These are phyloP conservation scores for Palaemon carinicauda DNA, from an alignment of 1,140 invertebrate species.

Conservation along the genomic window DNA sequence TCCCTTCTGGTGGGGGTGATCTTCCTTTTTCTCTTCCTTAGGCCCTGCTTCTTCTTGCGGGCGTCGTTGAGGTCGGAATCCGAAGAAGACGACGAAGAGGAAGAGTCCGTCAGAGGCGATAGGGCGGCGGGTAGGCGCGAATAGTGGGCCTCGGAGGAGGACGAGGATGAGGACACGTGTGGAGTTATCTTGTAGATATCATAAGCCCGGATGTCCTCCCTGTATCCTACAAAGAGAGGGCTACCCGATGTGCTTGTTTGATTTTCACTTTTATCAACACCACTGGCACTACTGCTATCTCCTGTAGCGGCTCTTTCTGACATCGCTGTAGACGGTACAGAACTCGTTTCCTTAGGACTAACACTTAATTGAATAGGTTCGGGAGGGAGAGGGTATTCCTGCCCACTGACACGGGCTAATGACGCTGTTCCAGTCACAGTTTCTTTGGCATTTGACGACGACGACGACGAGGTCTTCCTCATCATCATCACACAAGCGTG, in stretches of 20 bases:
- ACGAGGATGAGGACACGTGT: background rate
- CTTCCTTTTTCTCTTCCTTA: slow-evolving; percentile 25
- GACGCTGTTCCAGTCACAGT: background rate
- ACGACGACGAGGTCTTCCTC: no score
- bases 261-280: background rate
- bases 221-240: background rate
- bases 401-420: background rate
- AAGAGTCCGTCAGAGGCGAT: background rate
- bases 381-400: background rate
- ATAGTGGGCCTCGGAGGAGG: background rate
- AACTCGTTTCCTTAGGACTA: background rate
- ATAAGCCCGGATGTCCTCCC: slow-evolving; percentile 31
- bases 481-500: background rate
- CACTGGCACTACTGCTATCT: background rate
- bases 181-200: slow-evolving; percentile 28
- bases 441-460: background rate
- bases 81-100: background rate
- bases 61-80: slow-evolving; percentile 19
- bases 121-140: slow-evolving; percentile 23
- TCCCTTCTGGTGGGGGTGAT: background rate
- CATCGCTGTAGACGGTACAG: background rate
- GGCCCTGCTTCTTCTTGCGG: background rate
- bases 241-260: background rate
- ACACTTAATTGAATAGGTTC: background rate
- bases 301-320: background rate